Conservation (phyloP, 1,140 invertebrate genomes). For the Sarcophaga bullata region DNA sequence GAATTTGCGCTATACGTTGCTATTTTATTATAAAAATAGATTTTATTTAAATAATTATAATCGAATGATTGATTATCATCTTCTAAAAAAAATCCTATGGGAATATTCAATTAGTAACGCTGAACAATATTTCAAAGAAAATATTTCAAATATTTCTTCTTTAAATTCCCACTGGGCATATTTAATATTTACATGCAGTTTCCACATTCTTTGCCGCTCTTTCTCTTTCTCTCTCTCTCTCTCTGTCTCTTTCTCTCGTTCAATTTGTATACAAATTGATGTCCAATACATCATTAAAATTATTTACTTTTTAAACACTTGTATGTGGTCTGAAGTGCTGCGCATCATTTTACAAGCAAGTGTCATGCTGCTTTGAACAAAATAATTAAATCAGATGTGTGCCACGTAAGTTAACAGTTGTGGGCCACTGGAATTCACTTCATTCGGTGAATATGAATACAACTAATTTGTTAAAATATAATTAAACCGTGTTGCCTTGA, state of each 20-base stretch:
- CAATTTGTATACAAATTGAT: neutral
- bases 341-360: constrained; percentile 26
- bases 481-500: too few species aligned
- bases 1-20: too few species aligned
- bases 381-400: neutral
- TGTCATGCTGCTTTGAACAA: constrained; percentile 7
- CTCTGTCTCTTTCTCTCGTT: too few species aligned
- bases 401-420: neutral
- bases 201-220: neutral
- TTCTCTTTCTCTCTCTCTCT: too few species aligned
- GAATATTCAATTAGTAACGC: neutral
- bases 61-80: constrained; percentile 23
- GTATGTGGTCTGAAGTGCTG: neutral
- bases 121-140: neutral
- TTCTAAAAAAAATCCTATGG: constrained; percentile 20
- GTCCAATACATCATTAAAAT: constrained; percentile 11
- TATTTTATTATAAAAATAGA: neutral
- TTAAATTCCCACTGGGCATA: constrained; percentile 30
- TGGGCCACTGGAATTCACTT: too few species aligned
- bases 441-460: too few species aligned
- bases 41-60: constrained; percentile 24
- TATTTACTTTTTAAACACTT: constrained; percentile 15
- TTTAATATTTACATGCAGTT: neutral
- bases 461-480: too few species aligned
- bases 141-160: neutral